These are phyloP conservation scores for Felis chaus DNA, from an alignment of 2,113 vertebrate genomes.

Conservation along the genomic window DNA sequence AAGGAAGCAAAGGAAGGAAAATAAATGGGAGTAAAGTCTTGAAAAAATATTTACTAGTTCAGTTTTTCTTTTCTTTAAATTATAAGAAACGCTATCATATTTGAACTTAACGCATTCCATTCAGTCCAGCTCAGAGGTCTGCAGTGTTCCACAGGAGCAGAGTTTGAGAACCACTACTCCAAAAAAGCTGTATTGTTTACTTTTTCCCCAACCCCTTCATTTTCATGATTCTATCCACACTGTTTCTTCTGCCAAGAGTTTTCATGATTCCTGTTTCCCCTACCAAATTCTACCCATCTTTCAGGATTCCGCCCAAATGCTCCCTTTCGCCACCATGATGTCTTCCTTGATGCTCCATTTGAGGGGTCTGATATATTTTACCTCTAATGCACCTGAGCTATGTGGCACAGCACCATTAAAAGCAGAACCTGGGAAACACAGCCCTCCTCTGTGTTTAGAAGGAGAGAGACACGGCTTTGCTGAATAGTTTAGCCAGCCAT, in stretches of 20 bases:
- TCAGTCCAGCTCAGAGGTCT: not conserved
- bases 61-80: not conserved
- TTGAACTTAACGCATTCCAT: not conserved
- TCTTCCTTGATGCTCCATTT: not conserved
- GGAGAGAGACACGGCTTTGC: not conserved
- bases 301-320: not conserved
- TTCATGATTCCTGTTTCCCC: not conserved
- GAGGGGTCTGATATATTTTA: not conserved
- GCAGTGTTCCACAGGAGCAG: not conserved
- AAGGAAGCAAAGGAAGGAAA: not conserved
- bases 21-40: not conserved
- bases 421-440: rapidly evolving
- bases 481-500: not conserved
- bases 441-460: not conserved
- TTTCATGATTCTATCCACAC: not conserved
- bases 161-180: not conserved
- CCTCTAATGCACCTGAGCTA: not conserved
- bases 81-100: not conserved
- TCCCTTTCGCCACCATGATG: rapidly evolving
- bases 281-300: not conserved
- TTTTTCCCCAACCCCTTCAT: rapidly evolving
- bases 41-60: not conserved
- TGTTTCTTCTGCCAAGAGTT: not conserved
- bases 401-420: not conserved
- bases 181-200: too few relatives aligned